Base-by-base conservation (phyloP, 2,797 vertebrate genomes). In the Sebastes minor region DNA sequence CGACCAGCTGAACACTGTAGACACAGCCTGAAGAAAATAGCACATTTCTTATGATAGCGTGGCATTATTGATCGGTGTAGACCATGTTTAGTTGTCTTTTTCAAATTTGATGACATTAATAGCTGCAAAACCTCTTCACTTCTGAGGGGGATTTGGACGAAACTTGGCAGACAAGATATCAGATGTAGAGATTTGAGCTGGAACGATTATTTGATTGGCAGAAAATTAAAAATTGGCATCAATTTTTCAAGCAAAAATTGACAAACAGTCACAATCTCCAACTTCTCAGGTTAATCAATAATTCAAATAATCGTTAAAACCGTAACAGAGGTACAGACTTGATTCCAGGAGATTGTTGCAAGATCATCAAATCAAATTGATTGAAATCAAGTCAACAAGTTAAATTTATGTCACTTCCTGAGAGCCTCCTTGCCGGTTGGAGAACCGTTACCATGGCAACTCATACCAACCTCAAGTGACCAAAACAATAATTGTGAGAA, bases 1-100 rank as follows among this genome's bases (percentile, higher is more conserved):
- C 4, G 49, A 78, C 8, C 32, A 57, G 70, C 64, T 59, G 42
- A 75, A 22, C 30, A 9, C 74, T 13, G 23, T 13, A 13, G 73
- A 56, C 65, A 18, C 59, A 8, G 13, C 59, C 20, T 18, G 23
- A 13, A 6, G 1, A 33, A 32, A 53, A 8, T 1, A 20, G 67
- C 52, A 74, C 27, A 12, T 53, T 52, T 33, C 64, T 25, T n/a
- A 8, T 2, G 11, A 38, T 1, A 4, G 8, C 33, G 2, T 6
- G 25, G 12, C 25, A 33, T 25, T n/a, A 35, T 13, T 10, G 30
- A 60, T 1, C n/a, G 49, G 8, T 16, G 33, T 2, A 13, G 13
- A 10, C 1, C 2, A 3, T 3, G 7, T 30, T 33, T 14, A 12
- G 46, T 38, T 25, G 11, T n/a, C 16, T 20, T 60, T 18, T 35